Evolutionary conservation across 2,888 invertebrate species (phyloP).

Genomic region (Aphodius granarius): DNA sequence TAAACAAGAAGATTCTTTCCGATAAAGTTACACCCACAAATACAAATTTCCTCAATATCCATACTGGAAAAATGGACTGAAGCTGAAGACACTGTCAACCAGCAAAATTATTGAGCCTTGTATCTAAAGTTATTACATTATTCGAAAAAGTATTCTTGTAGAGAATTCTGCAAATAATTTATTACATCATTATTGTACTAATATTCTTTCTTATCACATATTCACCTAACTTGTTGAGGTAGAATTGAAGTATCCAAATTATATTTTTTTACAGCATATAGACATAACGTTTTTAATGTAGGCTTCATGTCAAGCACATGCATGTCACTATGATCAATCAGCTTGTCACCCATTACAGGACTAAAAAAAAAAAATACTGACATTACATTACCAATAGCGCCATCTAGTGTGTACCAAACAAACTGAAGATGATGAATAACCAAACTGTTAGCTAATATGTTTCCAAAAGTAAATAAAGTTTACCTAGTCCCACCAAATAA

Average conservation of each 20-base stretch:
- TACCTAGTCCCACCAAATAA: slow-evolving; percentile 92
- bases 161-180: neutral
- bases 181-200: neutral
- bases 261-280: slow-evolving; percentile 66
- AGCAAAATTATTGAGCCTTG: neutral
- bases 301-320: slow-evolving; percentile 80
- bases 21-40: neutral
- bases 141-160: neutral
- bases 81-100: neutral
- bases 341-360: slow-evolving; percentile 50
- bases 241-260: slow-evolving; percentile 65
- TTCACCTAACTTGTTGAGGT: slow-evolving; percentile 67
- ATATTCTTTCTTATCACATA: slow-evolving; percentile 26
- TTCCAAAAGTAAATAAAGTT: slow-evolving; percentile 28
- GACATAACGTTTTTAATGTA: slow-evolving; percentile 71
- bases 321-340: slow-evolving; percentile 83
- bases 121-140: neutral
- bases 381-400: too few species aligned
- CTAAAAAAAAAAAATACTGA: slow-evolving; percentile 29
- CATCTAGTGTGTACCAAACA: too few species aligned
- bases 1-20: neutral
- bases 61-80: neutral
- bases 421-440: too few species aligned
- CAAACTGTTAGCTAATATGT: slow-evolving; percentile 55
- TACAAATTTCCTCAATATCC: neutral